Conservation (phyloP, 2,797 vertebrate genomes). For the Vultur gryphus region DNA sequence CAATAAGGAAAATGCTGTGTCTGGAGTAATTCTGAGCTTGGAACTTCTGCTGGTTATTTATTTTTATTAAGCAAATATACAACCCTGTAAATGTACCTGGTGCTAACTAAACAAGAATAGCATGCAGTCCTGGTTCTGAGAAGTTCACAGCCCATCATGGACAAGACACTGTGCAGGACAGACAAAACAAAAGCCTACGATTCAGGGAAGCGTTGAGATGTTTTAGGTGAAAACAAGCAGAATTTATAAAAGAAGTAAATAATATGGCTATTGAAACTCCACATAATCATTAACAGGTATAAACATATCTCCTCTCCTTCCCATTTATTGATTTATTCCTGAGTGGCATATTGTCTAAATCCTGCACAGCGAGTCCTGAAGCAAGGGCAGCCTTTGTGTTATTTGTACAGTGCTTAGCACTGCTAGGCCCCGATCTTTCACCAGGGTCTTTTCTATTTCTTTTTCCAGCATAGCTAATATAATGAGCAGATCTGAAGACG, state of each 20-base stretch:
- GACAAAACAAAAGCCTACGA: neutral
- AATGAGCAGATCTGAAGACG: neutral
- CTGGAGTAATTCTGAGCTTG: constrained; percentile 48
- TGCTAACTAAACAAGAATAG: constrained; percentile 44
- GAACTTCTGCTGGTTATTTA: constrained; percentile 55
- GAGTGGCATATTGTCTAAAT: constrained; percentile 33
- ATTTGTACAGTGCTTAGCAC: constrained; percentile 53
- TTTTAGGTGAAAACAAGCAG: neutral
- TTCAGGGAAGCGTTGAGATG: neutral
- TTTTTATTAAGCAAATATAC: constrained; percentile 67
- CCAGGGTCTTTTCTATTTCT: neutral
- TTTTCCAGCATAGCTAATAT: constrained; percentile 13
- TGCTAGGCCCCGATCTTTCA: neutral
- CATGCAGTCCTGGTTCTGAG: neutral
- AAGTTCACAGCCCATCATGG: neutral
- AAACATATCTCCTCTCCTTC: constrained; percentile 33
- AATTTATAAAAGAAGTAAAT: constrained; percentile 15
- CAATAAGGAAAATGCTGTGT: constrained; percentile 65
- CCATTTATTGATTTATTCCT: constrained; percentile 49
- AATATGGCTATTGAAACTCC: neutral
- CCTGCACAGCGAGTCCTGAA: neutral
- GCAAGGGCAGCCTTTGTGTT: constrained; percentile 61
- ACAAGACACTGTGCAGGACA: neutral
- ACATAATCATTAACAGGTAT: constrained; percentile 38
- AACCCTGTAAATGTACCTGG: constrained; percentile 31